Conservation (phyloP, 2,888 invertebrate species). For the Chorisops tibialis region DNA sequence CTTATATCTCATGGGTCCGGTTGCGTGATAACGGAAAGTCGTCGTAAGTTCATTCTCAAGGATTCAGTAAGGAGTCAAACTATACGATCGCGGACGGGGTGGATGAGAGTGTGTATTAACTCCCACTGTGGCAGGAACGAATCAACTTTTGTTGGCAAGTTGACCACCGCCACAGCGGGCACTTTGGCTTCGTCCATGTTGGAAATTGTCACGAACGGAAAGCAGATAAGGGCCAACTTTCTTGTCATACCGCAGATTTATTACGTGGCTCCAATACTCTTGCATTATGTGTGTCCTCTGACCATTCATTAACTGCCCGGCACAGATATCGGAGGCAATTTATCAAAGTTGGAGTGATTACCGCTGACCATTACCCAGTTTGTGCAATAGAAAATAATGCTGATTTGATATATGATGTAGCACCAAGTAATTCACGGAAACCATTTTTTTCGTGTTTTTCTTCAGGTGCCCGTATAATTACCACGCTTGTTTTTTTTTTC, state of each 20-base stretch:
- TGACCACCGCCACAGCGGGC: not conserved
- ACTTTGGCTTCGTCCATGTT: slow-evolving; percentile 31
- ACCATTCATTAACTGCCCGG: slow-evolving; percentile 30
- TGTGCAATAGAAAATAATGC: slow-evolving; percentile 31
- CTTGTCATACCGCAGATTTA: slow-evolving; percentile 48
- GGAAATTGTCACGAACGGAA: slow-evolving; percentile 54
- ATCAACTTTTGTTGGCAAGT: not conserved
- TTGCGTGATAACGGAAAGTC: slow-evolving; percentile 32
- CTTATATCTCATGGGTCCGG: slow-evolving; percentile 31
- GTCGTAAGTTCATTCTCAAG: slow-evolving; percentile 35
- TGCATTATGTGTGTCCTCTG: slow-evolving; percentile 26
- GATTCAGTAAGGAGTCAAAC: slow-evolving; percentile 21
- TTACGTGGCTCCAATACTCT: slow-evolving; percentile 27
- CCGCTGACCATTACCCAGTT: slow-evolving; percentile 31
- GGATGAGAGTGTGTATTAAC: slow-evolving; percentile 32
- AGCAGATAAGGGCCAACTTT: slow-evolving; percentile 52
- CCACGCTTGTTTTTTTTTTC: not conserved
- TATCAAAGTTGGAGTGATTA: slow-evolving; percentile 35
- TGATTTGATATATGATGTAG: slow-evolving; percentile 33
- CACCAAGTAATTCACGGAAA: slow-evolving; percentile 1
- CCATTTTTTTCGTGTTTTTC: too few species aligned
- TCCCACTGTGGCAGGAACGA: not conserved
- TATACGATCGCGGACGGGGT: slow-evolving; percentile 20
- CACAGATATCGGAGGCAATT: slow-evolving; percentile 34
- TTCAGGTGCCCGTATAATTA: not conserved